phyloP scores from a whole-genome alignment of 2,113 vertebrate species.

The Pseudonaja textilis region DNA sequence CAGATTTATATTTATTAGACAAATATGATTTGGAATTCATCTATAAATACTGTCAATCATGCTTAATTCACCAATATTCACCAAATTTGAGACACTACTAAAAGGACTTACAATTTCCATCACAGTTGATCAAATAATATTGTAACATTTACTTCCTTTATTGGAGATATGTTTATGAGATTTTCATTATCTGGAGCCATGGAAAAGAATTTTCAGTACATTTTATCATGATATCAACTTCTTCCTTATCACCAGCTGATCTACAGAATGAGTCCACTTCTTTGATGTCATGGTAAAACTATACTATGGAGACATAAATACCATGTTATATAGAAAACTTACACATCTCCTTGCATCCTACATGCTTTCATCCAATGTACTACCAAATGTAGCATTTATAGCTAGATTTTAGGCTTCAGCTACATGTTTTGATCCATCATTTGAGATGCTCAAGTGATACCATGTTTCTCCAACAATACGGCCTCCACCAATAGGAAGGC shows the following conservation, averaged over 20 bases:
- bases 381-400: background rate
- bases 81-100: background rate
- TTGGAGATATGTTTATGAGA: background rate
- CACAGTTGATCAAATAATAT: background rate
- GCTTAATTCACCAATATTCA: background rate
- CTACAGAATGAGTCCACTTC: background rate
- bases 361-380: background rate
- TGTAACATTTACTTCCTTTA: background rate
- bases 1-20: background rate
- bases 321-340: background rate
- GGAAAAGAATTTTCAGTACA: background rate
- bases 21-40: background rate
- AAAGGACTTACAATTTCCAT: background rate
- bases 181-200: background rate
- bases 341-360: background rate
- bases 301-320: too few species aligned
- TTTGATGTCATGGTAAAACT: background rate
- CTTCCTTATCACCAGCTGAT: background rate
- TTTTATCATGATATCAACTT: background rate
- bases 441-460: background rate
- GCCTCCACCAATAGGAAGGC: too few species aligned
- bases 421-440: background rate
- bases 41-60: background rate
- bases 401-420: background rate
- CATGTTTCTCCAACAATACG: too few species aligned